These are phyloP conservation scores for Ernsta delagoae DNA, from an alignment of 2,888 invertebrate genomes.

Conservation along the genomic window DNA sequence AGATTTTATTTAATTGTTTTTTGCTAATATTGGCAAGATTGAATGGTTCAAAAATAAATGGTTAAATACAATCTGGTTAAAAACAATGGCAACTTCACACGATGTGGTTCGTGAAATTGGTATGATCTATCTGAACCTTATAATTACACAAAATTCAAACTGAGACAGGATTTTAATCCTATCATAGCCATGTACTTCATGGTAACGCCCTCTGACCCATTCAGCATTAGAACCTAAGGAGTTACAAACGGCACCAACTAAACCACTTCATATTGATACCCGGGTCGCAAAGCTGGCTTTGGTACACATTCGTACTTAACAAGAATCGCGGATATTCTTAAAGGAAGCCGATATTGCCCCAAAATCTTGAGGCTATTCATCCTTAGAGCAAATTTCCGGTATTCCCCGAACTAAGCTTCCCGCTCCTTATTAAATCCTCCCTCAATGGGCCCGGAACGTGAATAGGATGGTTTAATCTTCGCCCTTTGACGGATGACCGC, in stretches of 20 bases:
- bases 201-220: too few species aligned
- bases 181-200: neutral
- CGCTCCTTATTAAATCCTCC: slow-evolving; percentile 32
- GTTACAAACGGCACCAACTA: neutral
- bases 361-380: slow-evolving; percentile 33
- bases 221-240: neutral
- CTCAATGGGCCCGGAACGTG: slow-evolving; percentile 25
- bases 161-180: neutral
- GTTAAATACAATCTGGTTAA: too few species aligned
- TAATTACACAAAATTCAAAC: too few species aligned
- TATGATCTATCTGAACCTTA: too few species aligned
- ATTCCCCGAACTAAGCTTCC: slow-evolving; percentile 31
- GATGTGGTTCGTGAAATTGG: too few species aligned
- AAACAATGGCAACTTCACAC: too few species aligned
- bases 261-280: slow-evolving; percentile 10
- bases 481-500: slow-evolving; percentile 44
- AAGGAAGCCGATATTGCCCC: slow-evolving; percentile 35
- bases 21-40: too few species aligned
- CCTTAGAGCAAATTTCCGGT: slow-evolving; percentile 37
- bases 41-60: too few species aligned
- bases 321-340: slow-evolving; percentile 30
- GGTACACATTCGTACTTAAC: slow-evolving; percentile 32
- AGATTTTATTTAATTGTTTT: too few species aligned
- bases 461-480: slow-evolving; percentile 45
- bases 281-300: slow-evolving; percentile 15